Conservation (phyloP, 1,140 invertebrate species). For the Ganaspis sp. region DNA sequence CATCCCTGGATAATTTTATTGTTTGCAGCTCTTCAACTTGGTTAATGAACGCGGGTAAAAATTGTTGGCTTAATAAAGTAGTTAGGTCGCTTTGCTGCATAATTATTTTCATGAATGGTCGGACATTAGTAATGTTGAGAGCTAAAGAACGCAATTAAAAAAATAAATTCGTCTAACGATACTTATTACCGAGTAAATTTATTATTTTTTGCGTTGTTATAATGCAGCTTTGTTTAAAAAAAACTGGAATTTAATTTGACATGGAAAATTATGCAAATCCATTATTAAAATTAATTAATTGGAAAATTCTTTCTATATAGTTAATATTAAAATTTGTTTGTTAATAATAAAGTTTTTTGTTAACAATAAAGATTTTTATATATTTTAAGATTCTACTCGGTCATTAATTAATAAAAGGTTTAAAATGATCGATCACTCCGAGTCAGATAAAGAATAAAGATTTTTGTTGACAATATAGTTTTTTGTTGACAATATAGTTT, state of each 20-base stretch:
- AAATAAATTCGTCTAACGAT: not conserved
- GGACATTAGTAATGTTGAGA: constrained; percentile 9
- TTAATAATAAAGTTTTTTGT: too few species aligned
- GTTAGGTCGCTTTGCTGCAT: not conserved
- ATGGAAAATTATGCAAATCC: not conserved
- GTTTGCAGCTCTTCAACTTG: constrained; percentile 15
- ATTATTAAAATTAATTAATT: not conserved
- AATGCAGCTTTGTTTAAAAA: too few species aligned
- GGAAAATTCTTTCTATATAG: not conserved
- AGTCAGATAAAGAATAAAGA: too few species aligned
- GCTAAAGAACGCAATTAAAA: not conserved
- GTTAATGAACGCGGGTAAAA: constrained; percentile 18
- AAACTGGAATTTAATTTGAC: too few species aligned
- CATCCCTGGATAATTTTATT: constrained; percentile 30
- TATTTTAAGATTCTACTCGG: too few species aligned
- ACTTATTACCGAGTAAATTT: not conserved
- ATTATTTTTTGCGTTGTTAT: not conserved
- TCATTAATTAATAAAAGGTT: too few species aligned
- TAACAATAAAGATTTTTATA: too few species aligned
- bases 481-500: too few species aligned
- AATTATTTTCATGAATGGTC: constrained; percentile 7
- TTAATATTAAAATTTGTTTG: too few species aligned
- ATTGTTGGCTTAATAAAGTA: constrained; percentile 28
- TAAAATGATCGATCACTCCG: too few species aligned
- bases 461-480: too few species aligned